phyloP scores from a whole-genome alignment of 2,888 invertebrate species.

The Limnephilus rhombicus region DNA sequence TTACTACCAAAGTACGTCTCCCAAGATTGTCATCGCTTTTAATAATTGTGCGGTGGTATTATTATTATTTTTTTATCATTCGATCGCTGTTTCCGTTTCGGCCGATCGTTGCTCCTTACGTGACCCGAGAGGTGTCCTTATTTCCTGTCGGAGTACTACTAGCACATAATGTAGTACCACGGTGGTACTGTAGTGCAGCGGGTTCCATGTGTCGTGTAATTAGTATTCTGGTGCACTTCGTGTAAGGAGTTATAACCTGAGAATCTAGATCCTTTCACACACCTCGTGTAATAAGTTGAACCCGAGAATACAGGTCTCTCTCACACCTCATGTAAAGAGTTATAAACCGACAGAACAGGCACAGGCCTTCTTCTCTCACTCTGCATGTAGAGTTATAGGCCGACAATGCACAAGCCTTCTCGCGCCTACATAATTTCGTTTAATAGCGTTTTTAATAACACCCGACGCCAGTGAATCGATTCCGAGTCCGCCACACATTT shows the following conservation, averaged over 20 bases:
- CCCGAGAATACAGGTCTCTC: not conserved
- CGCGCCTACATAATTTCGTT: conserved; percentile 48
- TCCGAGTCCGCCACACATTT: conserved; percentile 5
- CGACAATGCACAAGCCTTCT: not conserved
- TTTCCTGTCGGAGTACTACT: conserved; percentile 52
- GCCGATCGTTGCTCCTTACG: conserved; percentile 48
- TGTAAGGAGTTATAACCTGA: not conserved
- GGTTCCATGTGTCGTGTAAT: conserved; percentile 5
- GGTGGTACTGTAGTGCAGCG: not conserved
- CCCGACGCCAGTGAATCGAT: conserved; percentile 33
- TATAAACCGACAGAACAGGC: not conserved
- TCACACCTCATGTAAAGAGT: not conserved
- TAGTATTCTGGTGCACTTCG: not conserved
- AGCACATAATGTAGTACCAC: too few relatives aligned
- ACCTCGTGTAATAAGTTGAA: not conserved
- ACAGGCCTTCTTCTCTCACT: not conserved
- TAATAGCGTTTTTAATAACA: conserved; percentile 5
- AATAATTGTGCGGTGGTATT: conserved; percentile 52
- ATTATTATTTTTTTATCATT: conserved; percentile 52
- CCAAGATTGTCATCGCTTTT: conserved; percentile 44
- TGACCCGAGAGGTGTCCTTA: conserved; percentile 52
- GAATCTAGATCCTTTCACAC: not conserved
- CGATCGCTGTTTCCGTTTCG: conserved; percentile 48
- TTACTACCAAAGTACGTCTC: not conserved
- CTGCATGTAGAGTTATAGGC: not conserved